Base-by-base conservation (phyloP, 2,113 vertebrate genomes). In the Salvator merianae region DNA sequence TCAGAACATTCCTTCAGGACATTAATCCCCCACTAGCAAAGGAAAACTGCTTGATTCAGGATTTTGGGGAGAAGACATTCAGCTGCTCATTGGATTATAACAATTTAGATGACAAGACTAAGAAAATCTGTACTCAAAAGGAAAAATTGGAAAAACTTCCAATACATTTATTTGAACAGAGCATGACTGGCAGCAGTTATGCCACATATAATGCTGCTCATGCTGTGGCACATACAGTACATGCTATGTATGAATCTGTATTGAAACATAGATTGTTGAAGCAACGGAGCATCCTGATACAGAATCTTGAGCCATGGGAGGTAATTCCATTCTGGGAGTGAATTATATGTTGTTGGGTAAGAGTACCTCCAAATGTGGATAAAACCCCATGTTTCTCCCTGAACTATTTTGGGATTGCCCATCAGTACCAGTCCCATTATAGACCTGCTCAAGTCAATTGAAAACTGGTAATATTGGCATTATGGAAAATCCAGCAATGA, bases 41-140 rank as follows among this genome's bases (percentile, higher is more conserved):
- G 65, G 73, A 55, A 66, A 84, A 88, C 30, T 30, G 73, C 34
- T 83, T 81, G 14, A 40, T 87, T 16, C 18, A 13, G 24, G 77
- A 32, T 3, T 50, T 85, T 2, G 88, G 86, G 75, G 7, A 73
- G 73, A 4, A 28, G 0, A 2, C 6, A 1, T 84, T 84, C 28
- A 1, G 63, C 0, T 89, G 85, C 28, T 87, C 59, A 3, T 14
- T 84, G 32, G 7, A 53, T 9, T 30, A 38, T 13, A 20, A 16
- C 26, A 77, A 1, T 32, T 5, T n/a, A 5, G n/a, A 32, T 9
- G 34, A 38, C 14, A 18, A 81, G 50, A 36, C 7, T 28, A 55
- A 71, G 7, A 32, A 81, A 59, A 1, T 1, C 16, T 84, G 73
- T 26, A 77, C 73, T 8, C 43, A 43, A 28, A 34, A 84, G 12